Conservation (phyloP, 2,888 invertebrate species). For the Zygothrica quintamaculata region DNA sequence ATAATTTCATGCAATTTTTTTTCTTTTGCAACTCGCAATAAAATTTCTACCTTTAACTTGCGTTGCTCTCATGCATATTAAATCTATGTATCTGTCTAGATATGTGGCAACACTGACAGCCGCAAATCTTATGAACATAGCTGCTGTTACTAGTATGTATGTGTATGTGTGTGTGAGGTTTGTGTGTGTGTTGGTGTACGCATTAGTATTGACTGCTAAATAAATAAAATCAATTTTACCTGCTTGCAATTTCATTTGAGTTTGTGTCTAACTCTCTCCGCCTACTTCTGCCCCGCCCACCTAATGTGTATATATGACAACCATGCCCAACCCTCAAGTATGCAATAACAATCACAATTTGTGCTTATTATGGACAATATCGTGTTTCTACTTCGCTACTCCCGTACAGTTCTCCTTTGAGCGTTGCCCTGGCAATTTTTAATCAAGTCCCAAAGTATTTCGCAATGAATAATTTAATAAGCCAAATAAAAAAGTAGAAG, state of each 20-base stretch:
- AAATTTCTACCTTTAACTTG: not conserved
- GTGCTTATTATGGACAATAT: conserved; percentile 33
- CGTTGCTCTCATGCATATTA: conserved; percentile 63
- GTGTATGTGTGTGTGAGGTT: conserved; percentile 3
- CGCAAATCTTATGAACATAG: conserved; percentile 39
- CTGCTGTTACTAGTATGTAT: not conserved
- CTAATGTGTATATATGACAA: conserved; percentile 22
- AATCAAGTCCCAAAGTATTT: conserved; percentile 43
- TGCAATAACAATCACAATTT: conserved; percentile 70
- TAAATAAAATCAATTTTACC: conserved; percentile 78
- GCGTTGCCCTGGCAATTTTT: conserved; percentile 53
- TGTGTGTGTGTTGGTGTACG: conserved; percentile 20
- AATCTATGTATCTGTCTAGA: conserved; percentile 51
- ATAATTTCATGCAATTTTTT: not conserved
- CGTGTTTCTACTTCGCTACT: not conserved
- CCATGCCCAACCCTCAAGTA: conserved; percentile 29
- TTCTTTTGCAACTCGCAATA: not conserved
- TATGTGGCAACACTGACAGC: conserved; percentile 38
- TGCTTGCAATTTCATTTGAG: conserved; percentile 58
- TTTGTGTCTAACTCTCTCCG: too few species aligned
- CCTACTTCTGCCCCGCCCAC: not conserved
- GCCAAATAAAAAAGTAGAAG: not conserved
- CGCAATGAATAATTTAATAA: conserved; percentile 17
- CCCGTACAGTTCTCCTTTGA: not conserved
- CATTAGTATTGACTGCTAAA: conserved; percentile 66